Conservation (phyloP, 1,140 invertebrate species). For the Probaryconus sp. region DNA sequence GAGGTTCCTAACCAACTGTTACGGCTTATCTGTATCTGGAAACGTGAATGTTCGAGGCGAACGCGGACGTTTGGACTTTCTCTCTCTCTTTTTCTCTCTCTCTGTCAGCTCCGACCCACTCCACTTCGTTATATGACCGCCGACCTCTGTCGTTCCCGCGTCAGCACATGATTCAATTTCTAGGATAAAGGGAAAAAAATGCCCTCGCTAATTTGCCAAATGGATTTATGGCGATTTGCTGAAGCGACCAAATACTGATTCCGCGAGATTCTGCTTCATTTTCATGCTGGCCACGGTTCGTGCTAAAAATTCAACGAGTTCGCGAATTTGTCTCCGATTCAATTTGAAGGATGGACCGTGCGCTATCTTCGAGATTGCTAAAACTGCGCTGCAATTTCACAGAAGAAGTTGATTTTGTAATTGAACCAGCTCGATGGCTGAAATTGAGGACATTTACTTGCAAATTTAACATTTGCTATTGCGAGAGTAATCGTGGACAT, state of each 20-base stretch:
- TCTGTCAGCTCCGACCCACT: conserved; percentile 1
- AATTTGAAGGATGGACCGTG: conserved; percentile 35
- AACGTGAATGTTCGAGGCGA: conserved; percentile 26
- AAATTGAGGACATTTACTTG: conserved; percentile 30
- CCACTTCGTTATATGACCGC: conserved; percentile 26
- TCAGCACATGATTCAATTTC: conserved; percentile 53
- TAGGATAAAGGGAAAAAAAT: conserved; percentile 32
- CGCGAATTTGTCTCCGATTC: conserved; percentile 40
- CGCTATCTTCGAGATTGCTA: conserved; percentile 32
- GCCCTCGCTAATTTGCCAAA: conserved; percentile 50
- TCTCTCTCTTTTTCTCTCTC: neutral
- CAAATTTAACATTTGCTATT: conserved; percentile 3
- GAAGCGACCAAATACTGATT: conserved; percentile 52
- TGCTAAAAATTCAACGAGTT: conserved; percentile 47
- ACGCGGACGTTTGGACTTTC: conserved; percentile 24
- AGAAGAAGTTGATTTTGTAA: conserved; percentile 23
- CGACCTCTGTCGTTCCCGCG: conserved; percentile 13
- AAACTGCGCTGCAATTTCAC: neutral
- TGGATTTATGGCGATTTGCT: conserved; percentile 55
- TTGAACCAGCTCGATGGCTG: conserved; percentile 18
- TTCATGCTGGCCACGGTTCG: conserved; percentile 45
- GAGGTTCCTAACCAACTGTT: conserved; percentile 62
- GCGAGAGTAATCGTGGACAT: no score
- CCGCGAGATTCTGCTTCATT: conserved; percentile 25
- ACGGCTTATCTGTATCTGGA: conserved; percentile 62